Percentiles rank a stretch among this genome's conserved stretches.
phyloP scores from a whole-genome alignment of 2,888 invertebrate species.

The Micropterix aruncella region DNA sequence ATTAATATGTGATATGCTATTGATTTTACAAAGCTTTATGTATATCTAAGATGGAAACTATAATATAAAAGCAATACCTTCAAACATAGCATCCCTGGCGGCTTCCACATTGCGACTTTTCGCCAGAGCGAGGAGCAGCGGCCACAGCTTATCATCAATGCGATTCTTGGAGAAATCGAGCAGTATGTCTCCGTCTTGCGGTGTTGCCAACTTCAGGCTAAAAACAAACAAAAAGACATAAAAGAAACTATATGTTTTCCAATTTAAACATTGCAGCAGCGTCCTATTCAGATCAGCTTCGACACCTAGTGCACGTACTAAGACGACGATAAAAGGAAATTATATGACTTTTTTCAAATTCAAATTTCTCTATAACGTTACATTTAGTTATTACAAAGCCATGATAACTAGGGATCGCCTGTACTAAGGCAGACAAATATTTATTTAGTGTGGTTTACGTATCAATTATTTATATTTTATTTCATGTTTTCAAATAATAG shows the following conservation, averaged over 20 bases:
- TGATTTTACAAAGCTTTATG: not conserved
- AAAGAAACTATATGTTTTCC: constrained; percentile 4
- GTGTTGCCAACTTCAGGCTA: constrained; percentile 64
- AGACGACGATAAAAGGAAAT: too few relatives aligned
- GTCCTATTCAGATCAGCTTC: too few relatives aligned
- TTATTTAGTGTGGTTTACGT: too few relatives aligned
- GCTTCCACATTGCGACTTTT: constrained; percentile 67
- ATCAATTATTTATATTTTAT: too few relatives aligned
- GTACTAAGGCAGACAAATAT: too few relatives aligned
- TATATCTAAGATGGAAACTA: not conserved
- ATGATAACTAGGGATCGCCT: too few relatives aligned
- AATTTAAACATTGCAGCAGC: constrained; percentile 10
- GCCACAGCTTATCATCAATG: constrained; percentile 62
- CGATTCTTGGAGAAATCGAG: constrained; percentile 97
- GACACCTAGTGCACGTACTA: too few relatives aligned
- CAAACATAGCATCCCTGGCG: constrained; percentile 83
- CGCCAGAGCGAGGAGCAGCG: constrained; percentile 69
- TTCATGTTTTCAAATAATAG: too few relatives aligned
- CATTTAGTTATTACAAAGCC: too few relatives aligned
- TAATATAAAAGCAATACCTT: constrained; percentile 20
- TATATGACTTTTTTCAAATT: too few relatives aligned
- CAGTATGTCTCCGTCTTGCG: constrained; percentile 79
- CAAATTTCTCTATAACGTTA: too few relatives aligned
- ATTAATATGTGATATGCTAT: not conserved
- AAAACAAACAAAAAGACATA: constrained; percentile 8